Base-by-base conservation (phyloP, 53 echinoderm and acorn worm species). In the Hippasteria phrygiana region DNA sequence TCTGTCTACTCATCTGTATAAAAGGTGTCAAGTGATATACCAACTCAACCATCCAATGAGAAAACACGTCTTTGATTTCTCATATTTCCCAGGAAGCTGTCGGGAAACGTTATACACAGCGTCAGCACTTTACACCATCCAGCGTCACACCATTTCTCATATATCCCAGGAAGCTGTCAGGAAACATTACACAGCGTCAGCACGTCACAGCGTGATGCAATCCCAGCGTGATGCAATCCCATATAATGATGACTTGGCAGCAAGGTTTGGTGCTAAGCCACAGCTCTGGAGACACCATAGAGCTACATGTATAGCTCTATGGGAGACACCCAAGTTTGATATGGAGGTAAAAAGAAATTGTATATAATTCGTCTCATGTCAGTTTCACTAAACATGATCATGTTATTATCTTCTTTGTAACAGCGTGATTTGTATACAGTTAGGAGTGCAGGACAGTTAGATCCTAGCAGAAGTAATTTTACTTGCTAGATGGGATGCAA, bases 191-290 rank as follows among this genome's bases (percentile, higher is more conserved):
- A 75, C 67, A 38, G 76, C 83, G 11, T 96, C 96, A 9, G 93
- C 93, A 10, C 80, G 96, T 72, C 96, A 96, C 85, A 96, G 95
- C 51, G 95, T 96, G 47, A n/a, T n/a, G n/a, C n/a, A n/a, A n/a
- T n/a, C n/a, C 54, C 96, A 95, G 78, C 91, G 92, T 47, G 96
- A 96, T 38, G 95, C 96, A 10, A 95, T 96, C 71, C 41, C 80
- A 22, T 96, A 96, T 62, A 90, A 85, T 31, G 95, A 96, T 54
- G 93, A 93, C 37, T 43, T 96, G 73, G 69, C 93, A 32, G 53
- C 78, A 10, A 92, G 73, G 78, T 96, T 92, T 90, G 92, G 92
- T 11, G 95, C 96, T 20, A 92, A 84, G 31, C 97, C 95, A 2
- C 93, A 97, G 64, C 50, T 93, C 17, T 93, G 95, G 95, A 90